Base-by-base conservation (phyloP, 2,888 invertebrate species). In the Carterocephalus palaemon region DNA sequence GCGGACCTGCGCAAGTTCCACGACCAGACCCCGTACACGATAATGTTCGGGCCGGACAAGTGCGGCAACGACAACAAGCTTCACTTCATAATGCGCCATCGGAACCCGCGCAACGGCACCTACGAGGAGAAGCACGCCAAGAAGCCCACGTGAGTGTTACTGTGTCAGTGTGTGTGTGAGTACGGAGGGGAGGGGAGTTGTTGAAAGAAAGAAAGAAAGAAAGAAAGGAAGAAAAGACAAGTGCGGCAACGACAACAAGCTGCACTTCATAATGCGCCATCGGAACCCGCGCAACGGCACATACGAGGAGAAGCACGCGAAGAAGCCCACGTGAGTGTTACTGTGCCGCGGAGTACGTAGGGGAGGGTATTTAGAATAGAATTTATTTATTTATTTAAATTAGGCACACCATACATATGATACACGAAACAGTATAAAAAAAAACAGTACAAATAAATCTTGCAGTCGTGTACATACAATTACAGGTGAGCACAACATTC, bases 31-130 rank as follows among this genome's bases (percentile, higher is more conserved):
- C 94, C 97, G 0, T 99, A 99, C 86, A 95, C 97, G 1, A 96
- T 99, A 65, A 99, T 99, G 99, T 99, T 99, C 85, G 99, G 99
- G 0, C 99, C 99, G 4, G 99, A 99, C 88, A 99, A 98, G 82
- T 99, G 99, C 82, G 99, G 99, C 52, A 95, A 94, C 68, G 96
- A 97, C 75, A 93, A 95, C 69, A 98, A 98, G 87, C 91, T 97
- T 73, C 92, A 92, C 72, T 92, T 92, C 74, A 99, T 99, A 76
- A 97, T 99, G 87, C 91, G 95, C 38, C 98, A 98, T 76, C 92
- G 91, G 75, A 99, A 99, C 87, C 99, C 98, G 5, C 88, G 92
- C 63, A 99, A 96, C 70, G 96, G 95, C 31, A 90, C 92, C 13
- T 85, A 95, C 55, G 93, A 95, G 71, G 99, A 99, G 80, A 99